Percentiles rank a stretch among this genome's conserved stretches.
Conservation (phyloP, 2,888 invertebrate genomes). For the Zelleria hepariella region DNA sequence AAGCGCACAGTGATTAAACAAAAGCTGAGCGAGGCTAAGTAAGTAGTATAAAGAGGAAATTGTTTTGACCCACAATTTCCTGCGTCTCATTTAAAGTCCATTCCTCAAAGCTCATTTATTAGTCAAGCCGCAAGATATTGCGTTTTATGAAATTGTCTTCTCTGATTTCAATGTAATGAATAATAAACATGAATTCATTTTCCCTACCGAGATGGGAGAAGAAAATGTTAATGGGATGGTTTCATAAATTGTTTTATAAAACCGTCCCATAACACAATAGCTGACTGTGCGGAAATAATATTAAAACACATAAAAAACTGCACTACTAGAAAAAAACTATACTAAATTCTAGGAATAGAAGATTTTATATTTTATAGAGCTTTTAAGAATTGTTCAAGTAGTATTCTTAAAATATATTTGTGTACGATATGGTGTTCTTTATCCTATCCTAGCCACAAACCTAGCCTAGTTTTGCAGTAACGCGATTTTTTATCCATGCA, state of each 20-base stretch:
- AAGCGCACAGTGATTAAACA: neutral
- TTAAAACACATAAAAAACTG: too few species aligned
- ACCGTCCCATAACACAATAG: neutral
- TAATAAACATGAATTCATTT: conserved; percentile 3
- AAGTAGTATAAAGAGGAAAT: neutral
- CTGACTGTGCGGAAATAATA: neutral
- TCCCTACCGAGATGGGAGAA: neutral
- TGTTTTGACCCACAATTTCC: neutral
- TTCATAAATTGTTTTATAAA: conserved; percentile 3
- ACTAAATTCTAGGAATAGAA: too few species aligned
- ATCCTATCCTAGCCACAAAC: too few species aligned
- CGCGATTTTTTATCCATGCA: too few species aligned
- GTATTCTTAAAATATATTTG: too few species aligned
- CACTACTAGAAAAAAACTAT: too few species aligned
- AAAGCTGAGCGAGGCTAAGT: neutral
- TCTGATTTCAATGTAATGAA: conserved; percentile 7
- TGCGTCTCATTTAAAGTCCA: neutral
- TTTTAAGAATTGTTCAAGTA: too few species aligned
- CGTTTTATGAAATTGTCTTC: conserved; percentile 5
- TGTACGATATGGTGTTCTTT: too few species aligned
- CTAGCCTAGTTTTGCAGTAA: too few species aligned
- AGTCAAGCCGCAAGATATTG: conserved; percentile 4
- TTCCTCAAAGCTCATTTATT: conserved; percentile 4
- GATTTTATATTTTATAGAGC: too few species aligned
- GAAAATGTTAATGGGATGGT: conserved; percentile 2